A percentile compares a stretch with the other conserved stretches of the same genome.
Conservation (phyloP, 2,888 invertebrate genomes). For the Aleiodes alternator region DNA sequence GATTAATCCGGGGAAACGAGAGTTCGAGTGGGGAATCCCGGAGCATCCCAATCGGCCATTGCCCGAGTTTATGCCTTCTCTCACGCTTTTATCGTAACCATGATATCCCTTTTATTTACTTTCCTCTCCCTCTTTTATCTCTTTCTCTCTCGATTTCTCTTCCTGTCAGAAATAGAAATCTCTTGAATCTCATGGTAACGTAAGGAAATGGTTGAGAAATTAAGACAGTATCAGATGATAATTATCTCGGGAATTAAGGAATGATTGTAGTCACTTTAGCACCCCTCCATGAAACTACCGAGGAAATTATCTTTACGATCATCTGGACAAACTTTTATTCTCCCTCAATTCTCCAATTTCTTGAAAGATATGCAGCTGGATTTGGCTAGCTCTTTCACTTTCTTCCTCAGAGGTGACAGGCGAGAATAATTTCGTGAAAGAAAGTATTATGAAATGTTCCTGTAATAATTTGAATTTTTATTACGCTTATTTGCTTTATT, state of each 20-base stretch:
- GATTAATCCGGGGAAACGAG: slow-evolving; percentile 53
- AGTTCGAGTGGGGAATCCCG: slow-evolving; percentile 42
- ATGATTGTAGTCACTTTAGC: neutral
- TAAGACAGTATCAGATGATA: slow-evolving; percentile 4
- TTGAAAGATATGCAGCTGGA: neutral
- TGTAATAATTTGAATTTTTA: no score
- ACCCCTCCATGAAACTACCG: neutral
- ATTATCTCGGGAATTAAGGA: slow-evolving; percentile 23
- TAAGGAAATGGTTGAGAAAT: no score
- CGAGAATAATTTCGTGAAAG: no score
- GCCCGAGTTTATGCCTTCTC: slow-evolving; percentile 51
- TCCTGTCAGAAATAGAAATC: neutral
- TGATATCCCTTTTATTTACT: neutral
- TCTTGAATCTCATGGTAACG: no score
- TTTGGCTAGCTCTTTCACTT: no score
- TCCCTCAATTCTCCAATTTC: neutral
- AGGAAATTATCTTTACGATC: neutral
- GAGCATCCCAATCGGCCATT: slow-evolving; percentile 49
- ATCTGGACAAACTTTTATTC: neutral
- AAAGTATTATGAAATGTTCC: no score
- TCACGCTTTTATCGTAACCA: slow-evolving; percentile 7
- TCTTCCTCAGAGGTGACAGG: no score
- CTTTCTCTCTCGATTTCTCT: neutral
- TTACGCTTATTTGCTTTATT: no score
- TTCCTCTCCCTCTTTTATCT: neutral